A percentile compares a stretch with the other conserved stretches of the same genome.
Conservation (phyloP, 92 coral and sea anemone genomes). For the Phenganax marumi region DNA sequence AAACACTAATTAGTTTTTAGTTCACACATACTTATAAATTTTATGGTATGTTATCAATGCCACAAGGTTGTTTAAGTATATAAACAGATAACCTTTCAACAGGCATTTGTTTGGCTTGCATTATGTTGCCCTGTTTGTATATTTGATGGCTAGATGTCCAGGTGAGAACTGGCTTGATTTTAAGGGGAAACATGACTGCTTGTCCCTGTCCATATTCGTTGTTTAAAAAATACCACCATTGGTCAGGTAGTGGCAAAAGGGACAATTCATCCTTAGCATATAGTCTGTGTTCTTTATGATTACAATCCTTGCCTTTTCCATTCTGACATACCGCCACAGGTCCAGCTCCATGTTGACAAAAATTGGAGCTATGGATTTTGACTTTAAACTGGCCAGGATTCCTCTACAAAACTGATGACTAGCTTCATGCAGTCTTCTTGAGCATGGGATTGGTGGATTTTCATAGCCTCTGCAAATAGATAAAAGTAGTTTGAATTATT, state of each 20-base stretch:
- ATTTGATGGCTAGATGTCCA: neutral
- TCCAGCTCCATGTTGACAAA: slow-evolving; percentile 10
- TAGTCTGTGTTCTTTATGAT: neutral
- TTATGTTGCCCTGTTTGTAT: neutral
- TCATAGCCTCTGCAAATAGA: neutral
- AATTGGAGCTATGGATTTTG: slow-evolving; percentile 13
- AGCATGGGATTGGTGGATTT: neutral
- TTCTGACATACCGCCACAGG: neutral
- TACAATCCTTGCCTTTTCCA: slow-evolving; percentile 1
- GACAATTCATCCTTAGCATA: neutral
- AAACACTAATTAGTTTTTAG: neutral
- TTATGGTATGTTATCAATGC: neutral
- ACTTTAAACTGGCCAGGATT: neutral
- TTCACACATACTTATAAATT: neutral
- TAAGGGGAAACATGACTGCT: neutral
- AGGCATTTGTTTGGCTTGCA: slow-evolving; percentile 1
- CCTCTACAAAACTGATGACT: neutral
- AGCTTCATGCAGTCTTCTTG: neutral
- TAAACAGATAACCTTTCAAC: neutral
- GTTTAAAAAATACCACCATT: neutral
- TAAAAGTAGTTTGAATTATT: no score
- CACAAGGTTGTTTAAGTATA: neutral
- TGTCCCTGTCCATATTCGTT: neutral
- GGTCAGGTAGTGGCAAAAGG: neutral
- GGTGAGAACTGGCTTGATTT: neutral